Base-by-base conservation (phyloP, 37 sponge, comb jelly and placozoan species). In the Crambe crambe region DNA sequence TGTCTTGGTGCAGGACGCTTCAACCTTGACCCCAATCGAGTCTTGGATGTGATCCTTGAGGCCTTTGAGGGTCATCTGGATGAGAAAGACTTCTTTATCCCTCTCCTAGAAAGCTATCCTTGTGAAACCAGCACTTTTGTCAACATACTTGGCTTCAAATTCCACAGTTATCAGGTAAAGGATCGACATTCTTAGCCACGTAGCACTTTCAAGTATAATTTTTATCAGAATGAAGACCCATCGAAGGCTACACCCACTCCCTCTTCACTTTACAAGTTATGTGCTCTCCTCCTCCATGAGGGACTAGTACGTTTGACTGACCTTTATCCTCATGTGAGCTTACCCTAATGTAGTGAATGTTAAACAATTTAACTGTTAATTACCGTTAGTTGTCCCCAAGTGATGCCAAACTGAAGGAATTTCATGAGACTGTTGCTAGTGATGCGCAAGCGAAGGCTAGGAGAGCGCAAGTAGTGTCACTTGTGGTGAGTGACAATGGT, bases 21-120 rank as follows among this genome's bases (percentile, higher is more conserved):
- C 80, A 89, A 83, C 43, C 83, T 98, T 58, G 99, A 98, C 41
- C 99, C 99, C 21, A 98, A 96, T 78, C 84, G 99, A 56, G 99
- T 98, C 18, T 72, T 98, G 56, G 99, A 98, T 83, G 65, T 98
- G 12, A 86, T 96, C 5, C 72, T 96, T 83, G 95, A 98, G 68
- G 90, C 94, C 8, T 91, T 91, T 81, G 94, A 96, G 80, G 87
- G 85, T 70, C 89, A 92, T 37, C 69, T 87, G 42, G 91, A 96
- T 21, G 79, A 96, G 42, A 58, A 43, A 10, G 88, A 90, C 44
- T 94, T 98, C 76, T 94, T 91, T 54, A 37, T 94, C 42, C 56
- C 83, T 26, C 68, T 98, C 34, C 73, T 98, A 37, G 26, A 68
- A 32, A 30, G 60, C 22, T 98, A 94, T 76, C 92, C 92, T 65